Conservation (phyloP, 2,888 invertebrate species). For the Aricia artaxerxes region DNA sequence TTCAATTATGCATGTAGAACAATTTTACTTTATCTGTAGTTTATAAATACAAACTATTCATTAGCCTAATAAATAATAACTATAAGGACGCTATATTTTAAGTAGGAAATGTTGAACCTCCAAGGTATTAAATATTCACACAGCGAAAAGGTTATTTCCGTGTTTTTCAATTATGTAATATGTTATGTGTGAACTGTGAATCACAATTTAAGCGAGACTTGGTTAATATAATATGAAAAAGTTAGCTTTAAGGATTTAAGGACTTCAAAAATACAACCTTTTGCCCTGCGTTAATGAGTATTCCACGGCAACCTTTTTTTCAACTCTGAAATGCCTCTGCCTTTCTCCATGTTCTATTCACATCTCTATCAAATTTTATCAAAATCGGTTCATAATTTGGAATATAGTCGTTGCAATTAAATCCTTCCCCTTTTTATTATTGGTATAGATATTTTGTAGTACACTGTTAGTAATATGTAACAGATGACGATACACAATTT, state of each 20-base stretch:
- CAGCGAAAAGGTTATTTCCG: slow-evolving; percentile 14
- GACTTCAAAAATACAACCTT: too few species aligned
- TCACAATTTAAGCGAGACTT: neutral
- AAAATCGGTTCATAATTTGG: too few species aligned
- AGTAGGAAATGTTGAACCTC: slow-evolving; percentile 12
- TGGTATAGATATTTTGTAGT: too few species aligned
- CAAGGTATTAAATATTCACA: slow-evolving; percentile 4
- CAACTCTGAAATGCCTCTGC: too few species aligned
- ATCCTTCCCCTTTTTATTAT: too few species aligned
- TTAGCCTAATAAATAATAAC: neutral
- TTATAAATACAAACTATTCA: neutral
- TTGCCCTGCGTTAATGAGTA: too few species aligned
- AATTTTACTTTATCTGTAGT: neutral
- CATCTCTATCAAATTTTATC: too few species aligned
- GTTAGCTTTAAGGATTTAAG: neutral
- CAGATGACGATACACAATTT: too few species aligned
- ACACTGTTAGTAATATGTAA: too few species aligned
- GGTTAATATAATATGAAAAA: neutral
- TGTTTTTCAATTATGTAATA: slow-evolving; percentile 1
- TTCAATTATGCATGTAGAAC: slow-evolving; percentile 2
- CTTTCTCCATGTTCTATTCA: too few species aligned
- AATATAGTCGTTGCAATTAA: too few species aligned
- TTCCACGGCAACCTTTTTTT: too few species aligned
- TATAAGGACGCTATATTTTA: neutral
- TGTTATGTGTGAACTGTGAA: neutral